Base-by-base conservation (phyloP, 2,113 vertebrate species). In the Xenopus borealis region DNA sequence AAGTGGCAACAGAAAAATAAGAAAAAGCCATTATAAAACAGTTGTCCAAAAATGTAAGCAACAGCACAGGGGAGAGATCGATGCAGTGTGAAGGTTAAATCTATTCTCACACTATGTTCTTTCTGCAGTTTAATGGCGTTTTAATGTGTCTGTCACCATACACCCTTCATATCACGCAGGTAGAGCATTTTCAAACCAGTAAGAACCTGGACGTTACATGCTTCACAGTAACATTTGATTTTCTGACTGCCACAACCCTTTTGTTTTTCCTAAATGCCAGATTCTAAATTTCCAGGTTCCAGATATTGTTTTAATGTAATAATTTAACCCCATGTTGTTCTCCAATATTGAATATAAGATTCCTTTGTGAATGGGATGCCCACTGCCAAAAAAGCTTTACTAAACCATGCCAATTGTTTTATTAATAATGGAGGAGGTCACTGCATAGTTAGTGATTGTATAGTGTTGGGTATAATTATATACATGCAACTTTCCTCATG, bases 111-210 rank as follows among this genome's bases (percentile, higher is more conserved):
- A 88, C 88, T 90, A 88, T 93, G 91, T 92, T 93, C 91, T 90
- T 92, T 93, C 93, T 91, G 89, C 91, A 93, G 87, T 92, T 90
- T 92, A 93, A 94, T 94, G 90, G 92, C 86, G 88, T 94, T 94
- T 93, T 93, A 93, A 94, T 92, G 91, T 88, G 91, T 91, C 92
- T 93, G 91, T 94, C 93, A 94, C 92, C 69, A 83, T 89, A 83
- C 82, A 80, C 81, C 82, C 86, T 91, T 90, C 88, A 86, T 85
- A 87, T 87, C 87, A 84, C 67, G 80, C 88, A 87, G 90, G 90
- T 89, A 86, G 90, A 86, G 83, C 55, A 84, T 88, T 88, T 85
- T 86, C 80, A 86, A 84, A 87, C 80, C 78, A 89, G 82, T 85
- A 86, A 85, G 84, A 85, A 66, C 53, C 72, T 72, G 58, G 71